Base-by-base conservation (phyloP, 2,888 invertebrate species). In the Lasioglossum villosulum region DNA sequence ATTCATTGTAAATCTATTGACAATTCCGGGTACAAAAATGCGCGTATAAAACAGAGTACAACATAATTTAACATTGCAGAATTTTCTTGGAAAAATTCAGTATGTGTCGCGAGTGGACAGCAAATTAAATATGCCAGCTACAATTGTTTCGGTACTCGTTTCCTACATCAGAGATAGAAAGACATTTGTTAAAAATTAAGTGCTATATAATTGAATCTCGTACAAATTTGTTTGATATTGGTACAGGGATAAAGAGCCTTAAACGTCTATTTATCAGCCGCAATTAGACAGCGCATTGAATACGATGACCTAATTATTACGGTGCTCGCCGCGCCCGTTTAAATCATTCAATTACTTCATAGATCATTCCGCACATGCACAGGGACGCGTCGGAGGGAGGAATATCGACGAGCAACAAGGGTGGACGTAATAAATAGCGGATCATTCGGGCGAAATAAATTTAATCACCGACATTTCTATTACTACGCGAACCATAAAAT, bases 391-490 rank as follows among this genome's bases (percentile, higher is more conserved):
- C 23, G 6, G 66, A 34, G 19, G 14, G 37, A 52, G 42, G 66
- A 56, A 70, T 84, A 84, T 84, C 75, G 86, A 70, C 73, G 80
- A 73, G 70, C 48, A 85, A 73, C 76, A 19, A 30, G 63, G 16
- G 63, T 34, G 23, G 8, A 16, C 27, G 80, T 70, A 77, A 85
- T 75, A 77, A 85, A 85, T 80, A 68, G 59, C 68, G 30, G 70
- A 76, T 85, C 85, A 63, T 77, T 84, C 76, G 73, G 63, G 52
- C 37, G 84, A 78, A 80, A 85, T 79, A 77, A 80, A 85, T 85
- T 84, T 85, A 85, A 85, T 85, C 85, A 63, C 70, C 73, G 76
- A 84, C 85, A 56, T 70, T 85, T 85, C 85, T 85, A 80, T 80
- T 85, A 84, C 80, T 56, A 23, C 68, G 52, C 42, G 52, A 52